These are phyloP conservation scores for Laothoe populi DNA, from an alignment of 2,888 invertebrate genomes.

Conservation along the genomic window DNA sequence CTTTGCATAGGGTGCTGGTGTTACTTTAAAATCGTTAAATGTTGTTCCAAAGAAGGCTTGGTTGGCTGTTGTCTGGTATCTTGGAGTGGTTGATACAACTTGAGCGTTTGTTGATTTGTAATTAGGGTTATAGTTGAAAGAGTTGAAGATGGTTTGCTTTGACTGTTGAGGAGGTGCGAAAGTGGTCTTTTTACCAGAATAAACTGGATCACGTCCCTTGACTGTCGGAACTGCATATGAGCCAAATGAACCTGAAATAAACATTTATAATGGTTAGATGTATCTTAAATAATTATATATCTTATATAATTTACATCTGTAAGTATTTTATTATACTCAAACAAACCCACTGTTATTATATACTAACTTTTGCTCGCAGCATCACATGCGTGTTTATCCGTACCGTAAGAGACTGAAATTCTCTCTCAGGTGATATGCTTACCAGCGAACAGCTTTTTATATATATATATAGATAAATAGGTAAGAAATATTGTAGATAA, in stretches of 20 bases:
- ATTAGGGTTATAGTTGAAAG: slow-evolving; percentile 69
- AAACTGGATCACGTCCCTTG: slow-evolving; percentile 79
- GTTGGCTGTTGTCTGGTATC: slow-evolving; percentile 63
- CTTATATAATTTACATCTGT: neutral
- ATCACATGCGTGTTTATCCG: too few relatives aligned
- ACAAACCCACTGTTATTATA: too few relatives aligned
- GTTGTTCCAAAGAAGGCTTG: slow-evolving; percentile 68
- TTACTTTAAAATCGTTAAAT: slow-evolving; percentile 69
- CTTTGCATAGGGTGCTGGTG: slow-evolving; percentile 78
- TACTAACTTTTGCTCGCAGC: too few relatives aligned
- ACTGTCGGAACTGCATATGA: slow-evolving; percentile 84
- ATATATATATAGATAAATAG: too few relatives aligned
- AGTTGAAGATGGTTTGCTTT: slow-evolving; percentile 72
- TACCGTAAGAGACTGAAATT: too few relatives aligned
- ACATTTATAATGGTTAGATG: slow-evolving; percentile 2
- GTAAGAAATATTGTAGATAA: neutral
- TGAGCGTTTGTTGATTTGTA: slow-evolving; percentile 65
- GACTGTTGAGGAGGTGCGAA: slow-evolving; percentile 71
- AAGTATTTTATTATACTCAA: too few relatives aligned
- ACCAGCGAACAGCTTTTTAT: too few relatives aligned
- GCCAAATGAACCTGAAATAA: slow-evolving; percentile 82
- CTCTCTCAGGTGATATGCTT: too few relatives aligned
- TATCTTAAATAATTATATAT: neutral
- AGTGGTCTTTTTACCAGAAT: slow-evolving; percentile 68
- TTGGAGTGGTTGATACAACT: slow-evolving; percentile 69